Conservation (phyloP, 1,140 invertebrate species). For the Dolichoris vasculosae region DNA sequence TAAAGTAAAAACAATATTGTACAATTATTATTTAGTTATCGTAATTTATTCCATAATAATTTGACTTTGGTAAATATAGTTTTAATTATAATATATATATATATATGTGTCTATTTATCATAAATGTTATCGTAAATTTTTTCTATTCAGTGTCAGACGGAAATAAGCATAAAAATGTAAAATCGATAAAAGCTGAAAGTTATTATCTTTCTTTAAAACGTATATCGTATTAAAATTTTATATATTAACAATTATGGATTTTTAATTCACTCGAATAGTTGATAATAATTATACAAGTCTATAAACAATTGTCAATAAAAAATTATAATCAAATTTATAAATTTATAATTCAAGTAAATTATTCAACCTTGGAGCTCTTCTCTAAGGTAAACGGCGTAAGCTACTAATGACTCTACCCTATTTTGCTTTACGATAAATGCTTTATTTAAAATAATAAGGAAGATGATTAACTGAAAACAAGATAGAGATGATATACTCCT, state of each 20-base stretch:
- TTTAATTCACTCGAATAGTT: neutral
- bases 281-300: neutral
- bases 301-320: neutral
- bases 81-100: slow-evolving; percentile 5
- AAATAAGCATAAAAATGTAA: neutral
- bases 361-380: neutral
- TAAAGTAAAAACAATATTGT: slow-evolving; percentile 12
- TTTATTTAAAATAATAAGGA: neutral
- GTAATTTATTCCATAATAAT: neutral
- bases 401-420: slow-evolving; percentile 9
- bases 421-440: neutral
- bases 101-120: neutral
- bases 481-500: slow-evolving; percentile 11
- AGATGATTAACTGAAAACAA: slow-evolving; percentile 13
- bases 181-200: neutral
- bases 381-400: neutral
- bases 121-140: neutral
- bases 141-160: neutral
- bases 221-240: neutral
- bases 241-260: neutral
- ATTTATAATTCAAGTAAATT: neutral
- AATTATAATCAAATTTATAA: neutral
- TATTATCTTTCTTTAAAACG: neutral
- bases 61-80: neutral
- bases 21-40: neutral